A percentile compares a stretch with the other conserved stretches of the same genome.
Conservation (phyloP, 2,888 invertebrate genomes). For the Limulus polyphemus region DNA sequence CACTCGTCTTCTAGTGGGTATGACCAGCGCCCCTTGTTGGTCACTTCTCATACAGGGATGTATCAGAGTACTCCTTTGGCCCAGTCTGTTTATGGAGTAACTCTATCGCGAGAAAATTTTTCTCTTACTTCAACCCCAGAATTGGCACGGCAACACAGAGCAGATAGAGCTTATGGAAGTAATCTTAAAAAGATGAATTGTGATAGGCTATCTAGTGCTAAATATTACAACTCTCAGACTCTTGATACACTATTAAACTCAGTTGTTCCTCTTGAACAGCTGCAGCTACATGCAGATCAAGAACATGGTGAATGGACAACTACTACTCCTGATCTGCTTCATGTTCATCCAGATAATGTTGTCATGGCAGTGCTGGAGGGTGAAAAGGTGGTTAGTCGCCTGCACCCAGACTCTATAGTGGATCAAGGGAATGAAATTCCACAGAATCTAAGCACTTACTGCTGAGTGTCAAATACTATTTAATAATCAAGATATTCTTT, state of each 20-base stretch:
- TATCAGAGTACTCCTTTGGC: no score
- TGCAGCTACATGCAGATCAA: neutral
- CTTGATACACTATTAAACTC: no score
- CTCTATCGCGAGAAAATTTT: no score
- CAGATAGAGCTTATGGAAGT: no score
- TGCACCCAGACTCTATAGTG: constrained; percentile 14
- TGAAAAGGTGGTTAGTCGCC: constrained; percentile 23
- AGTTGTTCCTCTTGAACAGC: no score
- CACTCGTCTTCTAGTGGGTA: constrained; percentile 24
- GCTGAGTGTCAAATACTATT: constrained; percentile 8
- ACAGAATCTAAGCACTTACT: constrained; percentile 25
- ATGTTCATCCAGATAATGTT: constrained; percentile 20
- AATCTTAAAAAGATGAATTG: no score
- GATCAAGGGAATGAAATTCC: constrained; percentile 10
- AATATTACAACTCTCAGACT: no score
- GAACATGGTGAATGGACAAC: constrained; percentile 13
- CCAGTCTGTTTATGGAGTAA: no score
- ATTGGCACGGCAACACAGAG: no score
- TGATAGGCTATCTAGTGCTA: no score
- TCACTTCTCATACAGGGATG: neutral
- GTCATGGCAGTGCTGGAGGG: constrained; percentile 25
- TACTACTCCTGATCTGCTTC: constrained; percentile 14
- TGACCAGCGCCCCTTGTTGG: constrained; percentile 22
- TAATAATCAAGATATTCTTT: no score
- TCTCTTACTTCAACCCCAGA: no score